A percentile compares a stretch with the other conserved stretches of the same genome.
Evolutionary conservation across 2,797 vertebrate species (phyloP).

Genomic region (Melanotaenia pygmaea): DNA sequence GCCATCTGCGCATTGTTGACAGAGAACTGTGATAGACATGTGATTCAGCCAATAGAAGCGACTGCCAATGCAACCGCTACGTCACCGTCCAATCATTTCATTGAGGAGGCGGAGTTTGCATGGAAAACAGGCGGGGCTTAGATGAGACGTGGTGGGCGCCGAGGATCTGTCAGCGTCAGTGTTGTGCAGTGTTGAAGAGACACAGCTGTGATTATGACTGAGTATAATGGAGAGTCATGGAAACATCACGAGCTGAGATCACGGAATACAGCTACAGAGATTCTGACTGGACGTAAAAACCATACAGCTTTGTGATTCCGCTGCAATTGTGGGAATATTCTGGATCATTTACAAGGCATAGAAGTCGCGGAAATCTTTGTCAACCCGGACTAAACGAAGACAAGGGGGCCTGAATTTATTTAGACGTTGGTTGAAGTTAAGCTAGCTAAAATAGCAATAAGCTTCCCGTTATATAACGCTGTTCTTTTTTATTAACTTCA

Average conservation of each 20-base stretch:
- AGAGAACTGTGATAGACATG: conserved; percentile 36
- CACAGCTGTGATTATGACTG: conserved; percentile 32
- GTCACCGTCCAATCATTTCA: conserved; percentile 22
- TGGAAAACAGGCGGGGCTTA: conserved; percentile 30
- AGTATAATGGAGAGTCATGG: conserved; percentile 60
- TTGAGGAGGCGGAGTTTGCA: background rate
- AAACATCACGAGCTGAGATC: conserved; percentile 35
- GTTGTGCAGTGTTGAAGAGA: background rate
- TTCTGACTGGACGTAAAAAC: conserved; percentile 48
- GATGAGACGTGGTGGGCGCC: background rate
- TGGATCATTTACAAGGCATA: conserved; percentile 24
- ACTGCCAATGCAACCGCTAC: accelerated
- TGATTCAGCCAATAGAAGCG: conserved; percentile 13
- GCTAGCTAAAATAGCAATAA: conserved; percentile 55
- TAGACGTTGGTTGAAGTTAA: conserved; percentile 57
- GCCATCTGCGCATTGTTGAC: conserved; percentile 77
- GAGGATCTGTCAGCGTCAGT: conserved; percentile 56
- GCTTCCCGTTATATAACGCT: conserved; percentile 1
- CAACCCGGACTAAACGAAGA: conserved; percentile 49
- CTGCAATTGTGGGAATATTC: background rate
- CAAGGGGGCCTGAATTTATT: conserved; percentile 63
- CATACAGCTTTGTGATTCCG: background rate
- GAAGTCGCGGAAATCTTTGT: conserved; percentile 67
- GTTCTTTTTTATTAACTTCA: background rate
- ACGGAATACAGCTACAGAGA: conserved; percentile 16